Evolutionary conservation across 2,113 vertebrate species (phyloP).

Genomic region (Ivindomyrus marchei): DNA sequence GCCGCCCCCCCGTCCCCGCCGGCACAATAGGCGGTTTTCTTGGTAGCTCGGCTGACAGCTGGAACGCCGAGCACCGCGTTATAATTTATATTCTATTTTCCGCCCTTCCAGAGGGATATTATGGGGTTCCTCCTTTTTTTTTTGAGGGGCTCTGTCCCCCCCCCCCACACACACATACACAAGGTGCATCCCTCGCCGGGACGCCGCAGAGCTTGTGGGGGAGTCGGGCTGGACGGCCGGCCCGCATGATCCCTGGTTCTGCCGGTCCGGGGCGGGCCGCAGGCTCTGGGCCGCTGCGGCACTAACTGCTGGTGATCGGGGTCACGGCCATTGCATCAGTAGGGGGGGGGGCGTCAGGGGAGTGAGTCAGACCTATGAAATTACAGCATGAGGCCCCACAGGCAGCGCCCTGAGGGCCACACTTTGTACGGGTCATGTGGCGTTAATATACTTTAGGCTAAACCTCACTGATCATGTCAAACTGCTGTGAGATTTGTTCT

Average conservation of each 20-base stretch:
- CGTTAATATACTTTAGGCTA: not conserved
- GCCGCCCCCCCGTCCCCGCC: not conserved
- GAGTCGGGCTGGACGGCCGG: not conserved
- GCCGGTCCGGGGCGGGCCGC: conserved; percentile 48
- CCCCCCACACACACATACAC: too few relatives aligned
- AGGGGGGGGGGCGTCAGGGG: not conserved
- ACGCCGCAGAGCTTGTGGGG: not conserved
- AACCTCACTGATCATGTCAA: not conserved
- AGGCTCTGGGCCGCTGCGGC: conserved; percentile 41
- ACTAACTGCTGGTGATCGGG: conserved; percentile 40
- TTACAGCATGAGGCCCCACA: not conserved
- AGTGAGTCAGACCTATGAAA: not conserved
- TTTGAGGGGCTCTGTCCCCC: not conserved
- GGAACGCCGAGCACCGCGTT: not conserved
- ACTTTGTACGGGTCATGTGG: not conserved
- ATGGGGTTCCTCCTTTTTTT: not conserved
- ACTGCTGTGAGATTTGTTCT: not conserved
- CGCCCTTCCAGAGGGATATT: not conserved
- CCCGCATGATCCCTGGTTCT: conserved; percentile 17
- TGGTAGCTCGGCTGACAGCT: conserved; percentile 7
- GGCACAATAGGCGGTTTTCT: conserved; percentile 17
- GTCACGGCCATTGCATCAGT: not conserved
- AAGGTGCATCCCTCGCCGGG: not conserved
- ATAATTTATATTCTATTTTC: conserved; percentile 16
- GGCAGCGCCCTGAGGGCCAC: not conserved